Conservation (phyloP, 2,113 vertebrate species). For the Semnornis frantzii region DNA sequence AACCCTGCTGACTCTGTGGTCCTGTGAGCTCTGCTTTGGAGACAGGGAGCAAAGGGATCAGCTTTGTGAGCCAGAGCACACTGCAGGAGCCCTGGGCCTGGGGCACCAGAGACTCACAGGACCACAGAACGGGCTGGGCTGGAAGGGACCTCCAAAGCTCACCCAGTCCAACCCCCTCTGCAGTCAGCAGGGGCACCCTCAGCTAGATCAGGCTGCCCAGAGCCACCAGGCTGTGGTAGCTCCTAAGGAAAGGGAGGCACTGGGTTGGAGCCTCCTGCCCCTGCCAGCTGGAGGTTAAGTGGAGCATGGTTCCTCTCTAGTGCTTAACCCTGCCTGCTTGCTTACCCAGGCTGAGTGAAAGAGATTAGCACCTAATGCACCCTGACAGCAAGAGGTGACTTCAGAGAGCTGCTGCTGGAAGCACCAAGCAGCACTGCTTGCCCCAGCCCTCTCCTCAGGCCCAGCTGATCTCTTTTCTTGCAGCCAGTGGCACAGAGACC, state of each 20-base stretch:
- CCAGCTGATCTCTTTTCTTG: background rate
- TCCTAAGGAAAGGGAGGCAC: background rate
- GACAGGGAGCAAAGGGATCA: background rate
- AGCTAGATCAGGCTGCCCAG: no score
- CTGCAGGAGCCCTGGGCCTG: background rate
- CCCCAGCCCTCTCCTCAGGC: background rate
- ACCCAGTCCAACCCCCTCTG: no score
- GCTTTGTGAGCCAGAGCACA: background rate
- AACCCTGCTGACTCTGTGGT: no score
- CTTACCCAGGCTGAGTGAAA: background rate
- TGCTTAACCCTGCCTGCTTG: background rate
- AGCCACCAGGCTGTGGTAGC: background rate
- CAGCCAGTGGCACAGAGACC: constrained; percentile 82
- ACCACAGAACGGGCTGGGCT: no score
- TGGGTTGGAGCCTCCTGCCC: background rate
- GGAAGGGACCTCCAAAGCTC: no score
- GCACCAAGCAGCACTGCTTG: background rate
- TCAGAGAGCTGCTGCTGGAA: background rate
- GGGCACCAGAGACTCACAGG: background rate
- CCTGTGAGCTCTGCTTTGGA: no score
- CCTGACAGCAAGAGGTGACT: background rate
- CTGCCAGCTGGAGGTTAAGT: background rate
- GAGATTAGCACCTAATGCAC: constrained; percentile 14
- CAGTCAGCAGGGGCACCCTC: no score
- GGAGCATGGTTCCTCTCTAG: background rate